Evolutionary conservation across 2,797 vertebrate species (phyloP).

Genomic region (Poeciliopsis turneri): DNA sequence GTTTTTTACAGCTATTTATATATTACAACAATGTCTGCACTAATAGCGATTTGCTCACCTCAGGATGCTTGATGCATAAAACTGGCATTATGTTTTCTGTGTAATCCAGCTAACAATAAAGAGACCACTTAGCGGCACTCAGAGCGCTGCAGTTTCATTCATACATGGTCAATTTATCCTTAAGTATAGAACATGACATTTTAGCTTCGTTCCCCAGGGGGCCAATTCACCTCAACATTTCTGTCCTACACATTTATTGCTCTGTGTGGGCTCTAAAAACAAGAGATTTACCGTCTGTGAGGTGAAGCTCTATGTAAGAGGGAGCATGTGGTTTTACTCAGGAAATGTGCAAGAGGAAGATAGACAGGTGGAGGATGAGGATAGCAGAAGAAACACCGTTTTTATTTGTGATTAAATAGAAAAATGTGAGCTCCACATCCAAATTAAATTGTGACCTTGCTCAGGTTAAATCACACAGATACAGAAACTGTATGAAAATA

Average conservation of each 20-base stretch:
- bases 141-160: background rate
- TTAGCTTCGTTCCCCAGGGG: background rate
- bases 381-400: background rate
- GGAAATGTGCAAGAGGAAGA: background rate
- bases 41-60: background rate
- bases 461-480: background rate
- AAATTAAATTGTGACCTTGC: background rate
- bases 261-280: background rate
- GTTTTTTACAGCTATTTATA: background rate
- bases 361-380: background rate
- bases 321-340: background rate
- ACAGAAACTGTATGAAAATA: background rate
- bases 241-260: background rate
- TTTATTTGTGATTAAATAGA: background rate
- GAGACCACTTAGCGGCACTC: background rate
- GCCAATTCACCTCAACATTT: background rate
- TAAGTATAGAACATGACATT: background rate
- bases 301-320: background rate
- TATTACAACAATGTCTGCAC: background rate
- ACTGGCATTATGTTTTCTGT: background rate
- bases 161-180: background rate
- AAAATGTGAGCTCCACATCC: background rate
- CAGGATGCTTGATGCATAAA: background rate
- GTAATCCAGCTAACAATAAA: background rate
- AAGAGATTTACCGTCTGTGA: background rate